phyloP scores from a whole-genome alignment of 2,888 invertebrate genomes.

The Odontocolon sp. region DNA sequence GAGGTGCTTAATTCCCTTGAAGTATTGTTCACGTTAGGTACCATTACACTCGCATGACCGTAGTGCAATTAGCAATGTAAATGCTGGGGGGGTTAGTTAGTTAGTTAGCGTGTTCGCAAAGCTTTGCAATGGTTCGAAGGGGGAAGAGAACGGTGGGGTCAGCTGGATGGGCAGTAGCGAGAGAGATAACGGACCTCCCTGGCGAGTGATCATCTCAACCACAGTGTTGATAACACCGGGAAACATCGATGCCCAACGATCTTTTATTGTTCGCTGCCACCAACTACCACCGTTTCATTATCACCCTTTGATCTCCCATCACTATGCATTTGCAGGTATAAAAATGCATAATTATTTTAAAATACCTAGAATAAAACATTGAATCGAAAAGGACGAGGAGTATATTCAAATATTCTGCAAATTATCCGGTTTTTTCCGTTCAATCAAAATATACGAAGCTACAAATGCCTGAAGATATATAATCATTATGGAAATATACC shows the following conservation, averaged over 20 bases:
- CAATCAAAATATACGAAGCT: too few species aligned
- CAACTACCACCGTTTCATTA: conserved; percentile 5
- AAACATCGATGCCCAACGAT: conserved; percentile 70
- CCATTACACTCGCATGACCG: conserved; percentile 77
- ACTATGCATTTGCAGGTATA: background rate
- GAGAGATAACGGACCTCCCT: conserved; percentile 80
- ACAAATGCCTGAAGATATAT: conserved; percentile 19
- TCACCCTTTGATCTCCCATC: conserved; percentile 29
- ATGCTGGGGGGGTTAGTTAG: conserved; percentile 76
- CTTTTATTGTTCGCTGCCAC: conserved; percentile 50
- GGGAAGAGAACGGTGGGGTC: conserved; percentile 1
- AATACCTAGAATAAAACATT: background rate
- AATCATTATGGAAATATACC: conserved; percentile 33
- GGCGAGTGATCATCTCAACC: conserved; percentile 77
- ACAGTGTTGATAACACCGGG: conserved; percentile 72
- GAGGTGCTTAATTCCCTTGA: conserved; percentile 75
- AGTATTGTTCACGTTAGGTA: conserved; percentile 77
- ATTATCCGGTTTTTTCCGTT: too few species aligned
- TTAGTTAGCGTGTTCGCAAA: conserved; percentile 79
- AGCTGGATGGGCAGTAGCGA: conserved; percentile 60
- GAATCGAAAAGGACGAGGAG: background rate
- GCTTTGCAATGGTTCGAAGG: conserved; percentile 58
- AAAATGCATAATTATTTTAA: conserved; percentile 33
- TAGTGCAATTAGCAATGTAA: conserved; percentile 81
- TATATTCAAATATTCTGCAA: too few species aligned